phyloP scores from a whole-genome alignment of 2,113 vertebrate species.

The Microtus pennsylvanicus region DNA sequence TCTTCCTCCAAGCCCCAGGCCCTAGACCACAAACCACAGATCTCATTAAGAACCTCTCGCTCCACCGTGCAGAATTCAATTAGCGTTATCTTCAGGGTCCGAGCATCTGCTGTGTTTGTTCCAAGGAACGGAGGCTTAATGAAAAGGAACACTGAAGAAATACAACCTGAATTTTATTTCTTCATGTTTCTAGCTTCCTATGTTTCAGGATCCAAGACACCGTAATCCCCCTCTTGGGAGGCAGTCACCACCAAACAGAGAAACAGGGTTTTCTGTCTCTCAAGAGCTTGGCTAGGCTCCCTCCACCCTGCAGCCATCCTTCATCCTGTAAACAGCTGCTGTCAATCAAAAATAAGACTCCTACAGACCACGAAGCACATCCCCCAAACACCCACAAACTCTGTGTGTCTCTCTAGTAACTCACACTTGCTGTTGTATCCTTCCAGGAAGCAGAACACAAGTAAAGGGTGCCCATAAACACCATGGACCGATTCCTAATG shows the following conservation, averaged over 20 bases:
- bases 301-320: not conserved
- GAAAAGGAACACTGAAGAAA: constrained; percentile 21
- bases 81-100: not conserved
- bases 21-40: not conserved
- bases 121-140: not conserved
- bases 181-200: not conserved
- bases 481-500: not conserved
- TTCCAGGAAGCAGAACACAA: not conserved
- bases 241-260: not conserved
- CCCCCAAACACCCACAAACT: not conserved
- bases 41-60: not conserved
- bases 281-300: not conserved
- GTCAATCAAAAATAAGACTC: not conserved
- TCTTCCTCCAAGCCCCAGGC: fast-evolving
- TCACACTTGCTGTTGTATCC: not conserved
- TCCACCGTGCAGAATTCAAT: not conserved
- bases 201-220: not conserved
- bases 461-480: not conserved
- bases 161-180: not conserved
- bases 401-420: not conserved
- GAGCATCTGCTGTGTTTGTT: not conserved
- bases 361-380: not conserved
- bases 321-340: not conserved
- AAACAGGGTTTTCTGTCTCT: not conserved
- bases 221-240: not conserved